Base-by-base conservation (phyloP, 2,888 invertebrate species). In the Catocala sponsa region DNA sequence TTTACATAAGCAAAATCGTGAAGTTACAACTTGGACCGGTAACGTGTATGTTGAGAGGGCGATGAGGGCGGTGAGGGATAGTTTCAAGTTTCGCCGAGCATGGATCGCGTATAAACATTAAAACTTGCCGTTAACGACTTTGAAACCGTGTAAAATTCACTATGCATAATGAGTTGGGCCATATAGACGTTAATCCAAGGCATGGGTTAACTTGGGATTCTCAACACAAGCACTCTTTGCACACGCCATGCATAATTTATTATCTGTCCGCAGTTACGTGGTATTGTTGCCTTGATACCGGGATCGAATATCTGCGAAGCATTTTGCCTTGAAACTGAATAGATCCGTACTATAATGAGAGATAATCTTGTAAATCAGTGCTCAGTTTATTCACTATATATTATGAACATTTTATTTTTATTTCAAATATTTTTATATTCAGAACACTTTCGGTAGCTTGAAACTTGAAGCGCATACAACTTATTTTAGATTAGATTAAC, bases 61-160 rank as follows among this genome's bases (percentile, higher is more conserved):
- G 60, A 62, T 70, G 60, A 47, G 48, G 35, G 50, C 54, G 59
- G 59, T 70, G 60, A 61, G 46, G 42, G 47, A 63, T 65, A 68
- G 63, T 65, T 65, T 49, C 43, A 62, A 68, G 74, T 76, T 75
- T 49, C 43, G 11, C 11, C 38, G 33, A 59, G 48, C 33, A 35
- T 65, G 25, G 64, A 65, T 68, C 55, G 52, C 63, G 68, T 64
- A 74, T 74, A 76, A 79, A 74, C 76, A 80, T 80, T 73, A 74
- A 83, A 84, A 84, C 78, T 83, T 82, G 63, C 59, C 59, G 77
- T 75, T 77, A 82, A 80, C 74, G 74, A 81, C 72, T 75, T 78
- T 70, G 65, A 75, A 79, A 68, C 66, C 68, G 64, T 80, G 82
- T 70, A 84, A 85, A 81, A 89, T 87, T 85, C 81, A 87, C 77